A percentile compares a stretch with the other conserved stretches of the same genome.
Evolutionary conservation across 2,797 vertebrate genomes (phyloP).

Genomic region (Sylvilagus floridanus): DNA sequence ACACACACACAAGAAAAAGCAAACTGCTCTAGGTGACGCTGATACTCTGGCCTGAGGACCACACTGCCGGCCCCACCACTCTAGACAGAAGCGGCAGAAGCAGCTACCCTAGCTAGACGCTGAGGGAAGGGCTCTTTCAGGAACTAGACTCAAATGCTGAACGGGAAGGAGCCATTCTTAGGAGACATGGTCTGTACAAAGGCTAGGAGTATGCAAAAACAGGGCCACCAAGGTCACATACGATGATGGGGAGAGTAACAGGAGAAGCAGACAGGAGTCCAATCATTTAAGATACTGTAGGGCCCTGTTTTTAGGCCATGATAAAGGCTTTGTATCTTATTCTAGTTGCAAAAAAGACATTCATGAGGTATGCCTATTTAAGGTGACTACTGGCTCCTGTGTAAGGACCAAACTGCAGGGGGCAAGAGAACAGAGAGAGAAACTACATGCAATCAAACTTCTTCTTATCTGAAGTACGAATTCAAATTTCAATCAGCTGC

Average conservation of each 20-base stretch:
- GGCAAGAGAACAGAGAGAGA: neutral
- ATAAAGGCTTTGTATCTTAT: neutral
- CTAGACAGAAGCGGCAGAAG: neutral
- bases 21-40: neutral
- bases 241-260: neutral
- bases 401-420: neutral
- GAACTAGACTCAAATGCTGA: neutral
- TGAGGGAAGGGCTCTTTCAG: neutral
- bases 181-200: neutral
- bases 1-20: neutral
- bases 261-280: neutral
- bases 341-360: neutral
- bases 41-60: neutral
- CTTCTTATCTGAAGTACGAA: neutral
- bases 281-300: neutral
- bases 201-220: neutral
- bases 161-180: neutral
- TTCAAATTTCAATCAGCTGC: slow-evolving; percentile 34
- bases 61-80: neutral
- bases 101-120: neutral
- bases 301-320: neutral
- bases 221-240: neutral
- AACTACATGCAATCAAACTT: neutral
- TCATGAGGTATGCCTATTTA: neutral
- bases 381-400: neutral